Evolutionary conservation across 1,140 invertebrate genomes (phyloP), one percentile per base, ranked within the genome.

Genomic region (Sycobia sp.): DNA sequence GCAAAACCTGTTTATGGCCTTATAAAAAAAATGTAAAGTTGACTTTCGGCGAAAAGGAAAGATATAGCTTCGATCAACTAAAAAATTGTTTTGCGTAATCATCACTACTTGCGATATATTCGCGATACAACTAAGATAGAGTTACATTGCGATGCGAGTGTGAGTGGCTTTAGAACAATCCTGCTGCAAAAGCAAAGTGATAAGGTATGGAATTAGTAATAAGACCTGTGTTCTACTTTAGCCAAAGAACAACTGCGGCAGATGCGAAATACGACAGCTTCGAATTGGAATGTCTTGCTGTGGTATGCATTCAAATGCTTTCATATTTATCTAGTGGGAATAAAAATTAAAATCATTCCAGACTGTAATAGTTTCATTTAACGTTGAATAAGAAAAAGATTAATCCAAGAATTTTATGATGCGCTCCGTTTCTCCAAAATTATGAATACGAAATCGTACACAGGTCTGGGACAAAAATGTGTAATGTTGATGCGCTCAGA

Each of bases 261-360:
- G 44, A 46, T 7, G 20, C 5, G 7, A 46, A 23, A 46, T 46
- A 46, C 20, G 16, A 46, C 20, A 22, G 18, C 16, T 46, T 22
- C 16, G 76, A 82, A 53, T n/a, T 78, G 1, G 75, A 80, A 49
- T 76, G 70, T 0, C 36, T 82, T 2, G 75, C 74, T 0, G 72
- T 79, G 0, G 71, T 78, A 13, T 11, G 38, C 67, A 0, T 4
- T 77, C 4, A 61, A 65, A 22, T 47, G 70, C 9, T 76, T 73
- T 49, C 36, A 73, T 2, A 55, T 74, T 3, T 83, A 80, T 64
- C 47, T 82, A 3, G 20, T 71, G 0, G 71, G 72, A 0, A 71
- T 71, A 20, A 44, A 41, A 9, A 82, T 81, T 50, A 75, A 55
- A 50, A 71, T 73, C 46, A 70, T 77, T 0, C 69, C 62, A 0